A percentile compares a stretch with the other conserved stretches of the same genome.
phyloP scores from a whole-genome alignment of 2,797 vertebrate genomes.

The Anas bahamensis region DNA sequence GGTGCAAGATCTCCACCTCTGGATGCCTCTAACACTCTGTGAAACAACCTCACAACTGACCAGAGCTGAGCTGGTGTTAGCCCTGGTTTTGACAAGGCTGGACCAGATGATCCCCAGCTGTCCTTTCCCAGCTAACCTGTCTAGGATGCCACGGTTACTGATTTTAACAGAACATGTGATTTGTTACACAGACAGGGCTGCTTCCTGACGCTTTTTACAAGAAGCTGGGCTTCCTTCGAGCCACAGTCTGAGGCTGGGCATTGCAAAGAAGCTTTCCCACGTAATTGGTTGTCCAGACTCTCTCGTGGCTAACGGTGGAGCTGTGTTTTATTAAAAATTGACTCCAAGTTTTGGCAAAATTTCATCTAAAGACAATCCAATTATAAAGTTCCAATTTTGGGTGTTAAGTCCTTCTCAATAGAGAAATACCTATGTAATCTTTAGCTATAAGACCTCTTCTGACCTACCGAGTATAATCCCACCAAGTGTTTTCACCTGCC shows the following conservation, averaged over 20 bases:
- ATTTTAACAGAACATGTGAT: neutral
- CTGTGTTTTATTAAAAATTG: neutral
- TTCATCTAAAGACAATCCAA: conserved; percentile 20
- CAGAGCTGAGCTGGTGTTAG: neutral
- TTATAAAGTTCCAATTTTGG: neutral
- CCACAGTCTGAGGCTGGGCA: neutral
- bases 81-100: neutral
- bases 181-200: neutral
- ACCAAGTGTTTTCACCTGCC: neutral
- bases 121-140: neutral
- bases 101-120: neutral
- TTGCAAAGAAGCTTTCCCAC: neutral
- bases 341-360: conserved; percentile 44
- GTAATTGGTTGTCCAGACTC: neutral
- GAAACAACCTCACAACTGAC: neutral
- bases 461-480: neutral
- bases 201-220: neutral
- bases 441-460: neutral
- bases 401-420: neutral
- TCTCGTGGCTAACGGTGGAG: neutral
- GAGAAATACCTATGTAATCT: neutral
- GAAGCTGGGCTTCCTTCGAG: neutral
- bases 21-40: neutral
- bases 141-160: neutral
- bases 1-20: neutral